These are phyloP conservation scores for Corvus moneduloides DNA, from an alignment of 2,113 vertebrate species.

Conservation along the genomic window DNA sequence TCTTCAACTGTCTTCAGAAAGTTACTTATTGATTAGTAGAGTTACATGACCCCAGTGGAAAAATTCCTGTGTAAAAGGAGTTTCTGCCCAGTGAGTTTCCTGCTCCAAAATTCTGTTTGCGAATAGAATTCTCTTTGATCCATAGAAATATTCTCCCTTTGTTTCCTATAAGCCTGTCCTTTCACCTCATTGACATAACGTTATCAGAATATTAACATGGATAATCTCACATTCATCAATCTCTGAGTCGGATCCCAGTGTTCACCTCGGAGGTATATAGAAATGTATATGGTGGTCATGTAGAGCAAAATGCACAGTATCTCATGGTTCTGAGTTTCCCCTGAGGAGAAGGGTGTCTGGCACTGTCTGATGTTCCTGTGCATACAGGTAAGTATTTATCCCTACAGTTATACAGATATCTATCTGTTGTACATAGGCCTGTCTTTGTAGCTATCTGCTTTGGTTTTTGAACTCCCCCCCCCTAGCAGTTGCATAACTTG, in stretches of 20 bases:
- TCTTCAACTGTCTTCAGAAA: slow-evolving; percentile 1
- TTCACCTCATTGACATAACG: neutral
- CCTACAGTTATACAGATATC: slow-evolving; percentile 57
- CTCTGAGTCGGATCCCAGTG: neutral
- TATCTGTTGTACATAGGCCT: slow-evolving; percentile 42
- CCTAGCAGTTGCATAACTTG: slow-evolving; percentile 33
- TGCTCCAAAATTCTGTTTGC: neutral
- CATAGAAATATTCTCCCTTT: neutral
- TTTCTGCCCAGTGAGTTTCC: neutral
- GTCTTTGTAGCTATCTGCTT: slow-evolving; percentile 38
- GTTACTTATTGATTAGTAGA: neutral
- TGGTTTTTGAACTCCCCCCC: neutral
- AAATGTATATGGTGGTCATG: slow-evolving; percentile 39
- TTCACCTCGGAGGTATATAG: neutral
- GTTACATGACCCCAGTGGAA: neutral
- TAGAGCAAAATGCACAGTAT: slow-evolving; percentile 3
- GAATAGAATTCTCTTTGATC: neutral
- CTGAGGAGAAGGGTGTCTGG: slow-evolving; percentile 59
- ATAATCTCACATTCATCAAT: neutral
- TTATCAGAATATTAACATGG: slow-evolving; percentile 3
- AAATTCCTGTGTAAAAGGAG: neutral
- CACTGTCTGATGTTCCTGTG: slow-evolving; percentile 54
- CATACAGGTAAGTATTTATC: slow-evolving; percentile 56
- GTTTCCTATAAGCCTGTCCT: neutral
- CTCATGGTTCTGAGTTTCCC: slow-evolving; percentile 37